Base-by-base conservation (phyloP, 1,140 invertebrate genomes). In the Homalodisca vitripennis region DNA sequence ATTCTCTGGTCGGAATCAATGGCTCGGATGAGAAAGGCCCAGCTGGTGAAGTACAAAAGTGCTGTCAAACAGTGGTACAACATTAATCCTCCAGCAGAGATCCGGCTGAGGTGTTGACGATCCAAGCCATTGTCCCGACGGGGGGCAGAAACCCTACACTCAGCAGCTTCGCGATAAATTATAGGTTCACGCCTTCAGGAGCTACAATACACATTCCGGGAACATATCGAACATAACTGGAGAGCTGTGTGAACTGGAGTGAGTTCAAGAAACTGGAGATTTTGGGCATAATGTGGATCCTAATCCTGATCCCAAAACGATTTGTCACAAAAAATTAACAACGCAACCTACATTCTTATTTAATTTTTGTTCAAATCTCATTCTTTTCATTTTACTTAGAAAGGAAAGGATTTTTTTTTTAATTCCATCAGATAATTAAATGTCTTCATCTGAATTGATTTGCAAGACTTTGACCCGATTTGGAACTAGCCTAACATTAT, bases 111-210 rank as follows among this genome's bases (percentile, higher is more conserved):
- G 34, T 41, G 12, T 53, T 53, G 48, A n/a, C 48, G 48, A 6
- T 17, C 17, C 13, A 60, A 26, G 24, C 26, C 55, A 27, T 26
- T 60, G 55, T 26, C 14, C 2, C 24, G 10, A 13, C 24, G 29
- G 55, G 55, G 55, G 55, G 55, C 55, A 12, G 55, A 60, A 60
- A 26, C 26, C 55, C 26, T 29, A 29, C 55, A 53, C 48, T n/a
- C n/a, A n/a, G n/a, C n/a, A n/a, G n/a, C n/a, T n/a, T n/a, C n/a
- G 12, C 22, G 55, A 26, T 60, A 60, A 60, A 60, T 27, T 60
- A 60, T 60, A 60, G 55, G 27, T 60, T 30, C 55, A 60, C 55
- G 55, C 48, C 48, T 51, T 20, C 48, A 14, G n/a, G n/a, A n/a
- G n/a, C 48, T 14, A 51, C 48, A 51, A 51, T 12, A 20, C 48